phyloP scores from a whole-genome alignment of 2,888 invertebrate species.

The Synergus itoensis region DNA sequence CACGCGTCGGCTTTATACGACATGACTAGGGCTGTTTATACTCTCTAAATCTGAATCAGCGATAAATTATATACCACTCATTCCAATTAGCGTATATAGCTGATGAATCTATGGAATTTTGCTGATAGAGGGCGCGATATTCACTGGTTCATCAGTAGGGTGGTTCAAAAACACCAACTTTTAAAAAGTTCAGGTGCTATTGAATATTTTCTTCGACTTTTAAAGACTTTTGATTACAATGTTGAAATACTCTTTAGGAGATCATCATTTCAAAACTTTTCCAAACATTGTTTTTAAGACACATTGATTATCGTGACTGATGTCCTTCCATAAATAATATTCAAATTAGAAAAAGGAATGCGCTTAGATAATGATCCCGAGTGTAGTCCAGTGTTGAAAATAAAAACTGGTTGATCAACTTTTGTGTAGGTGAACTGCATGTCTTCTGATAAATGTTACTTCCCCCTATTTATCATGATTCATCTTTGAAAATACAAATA shows the following conservation, averaged over 20 bases:
- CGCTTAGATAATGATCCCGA: background rate
- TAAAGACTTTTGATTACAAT: too few species aligned
- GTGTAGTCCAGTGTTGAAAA: background rate
- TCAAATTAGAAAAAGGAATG: background rate
- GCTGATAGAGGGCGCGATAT: too few species aligned
- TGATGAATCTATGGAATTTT: too few species aligned
- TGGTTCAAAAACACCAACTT: too few species aligned
- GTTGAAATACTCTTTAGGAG: too few species aligned
- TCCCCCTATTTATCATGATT: background rate
- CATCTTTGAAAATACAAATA: background rate
- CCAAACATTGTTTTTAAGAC: background rate
- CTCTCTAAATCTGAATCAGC: too few species aligned
- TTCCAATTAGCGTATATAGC: too few species aligned
- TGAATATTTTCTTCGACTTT: too few species aligned
- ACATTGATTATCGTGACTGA: background rate
- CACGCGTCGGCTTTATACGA: background rate
- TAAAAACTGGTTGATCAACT: conserved; percentile 4
- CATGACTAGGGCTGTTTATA: background rate
- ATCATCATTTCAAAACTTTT: background rate
- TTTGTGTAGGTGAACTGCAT: background rate
- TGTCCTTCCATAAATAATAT: background rate
- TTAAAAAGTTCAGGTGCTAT: too few species aligned
- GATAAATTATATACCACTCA: too few species aligned
- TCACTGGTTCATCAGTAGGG: too few species aligned
- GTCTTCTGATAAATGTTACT: background rate